phyloP scores from a whole-genome alignment of 2,797 vertebrate genomes.

The Phalloptychus januarius region DNA sequence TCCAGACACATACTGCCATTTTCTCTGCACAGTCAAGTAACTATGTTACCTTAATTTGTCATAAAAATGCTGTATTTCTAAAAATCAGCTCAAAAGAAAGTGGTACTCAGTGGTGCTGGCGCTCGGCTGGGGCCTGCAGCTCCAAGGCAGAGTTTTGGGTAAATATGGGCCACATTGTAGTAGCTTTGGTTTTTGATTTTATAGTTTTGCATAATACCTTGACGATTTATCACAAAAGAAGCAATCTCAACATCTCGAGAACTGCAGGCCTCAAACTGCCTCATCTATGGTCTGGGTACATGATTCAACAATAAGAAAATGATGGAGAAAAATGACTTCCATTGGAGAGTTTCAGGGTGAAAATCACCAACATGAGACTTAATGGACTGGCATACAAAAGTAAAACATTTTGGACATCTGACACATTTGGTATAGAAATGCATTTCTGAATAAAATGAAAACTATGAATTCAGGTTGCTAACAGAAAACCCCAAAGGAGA shows the following conservation, averaged over 20 bases:
- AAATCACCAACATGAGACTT: not conserved
- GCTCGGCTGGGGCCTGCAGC: too few species aligned
- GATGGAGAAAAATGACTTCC: not conserved
- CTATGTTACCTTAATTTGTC: too few species aligned
- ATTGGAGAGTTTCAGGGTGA: not conserved
- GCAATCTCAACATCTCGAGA: not conserved
- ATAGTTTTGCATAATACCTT: not conserved
- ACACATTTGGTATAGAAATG: not conserved
- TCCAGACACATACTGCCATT: too few species aligned
- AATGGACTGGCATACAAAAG: not conserved
- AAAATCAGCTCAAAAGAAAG: too few species aligned
- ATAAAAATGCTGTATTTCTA: too few species aligned
- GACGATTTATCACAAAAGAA: not conserved
- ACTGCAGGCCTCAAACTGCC: not conserved
- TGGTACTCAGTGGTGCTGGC: too few species aligned
- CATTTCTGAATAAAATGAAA: not conserved
- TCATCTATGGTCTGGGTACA: not conserved
- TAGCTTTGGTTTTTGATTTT: too few species aligned
- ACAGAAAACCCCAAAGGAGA: not conserved
- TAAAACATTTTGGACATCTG: not conserved
- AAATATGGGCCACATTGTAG: too few species aligned
- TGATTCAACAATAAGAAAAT: not conserved
- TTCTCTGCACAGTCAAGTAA: too few species aligned
- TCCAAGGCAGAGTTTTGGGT: too few species aligned
- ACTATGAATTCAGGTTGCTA: not conserved